phyloP scores from a whole-genome alignment of 1,140 invertebrate genomes.

The Ridgeia piscesae region DNA sequence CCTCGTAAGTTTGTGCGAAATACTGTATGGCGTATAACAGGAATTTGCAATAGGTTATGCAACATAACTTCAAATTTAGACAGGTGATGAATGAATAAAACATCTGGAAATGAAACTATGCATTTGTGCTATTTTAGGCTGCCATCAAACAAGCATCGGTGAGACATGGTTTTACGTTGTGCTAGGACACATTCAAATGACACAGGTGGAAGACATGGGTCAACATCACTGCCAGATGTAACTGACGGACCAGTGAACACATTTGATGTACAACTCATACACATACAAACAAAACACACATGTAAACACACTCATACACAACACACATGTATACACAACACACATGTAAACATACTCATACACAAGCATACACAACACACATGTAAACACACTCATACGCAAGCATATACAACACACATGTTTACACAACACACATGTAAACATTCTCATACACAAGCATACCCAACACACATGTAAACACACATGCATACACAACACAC shows the following conservation, averaged over 20 bases:
- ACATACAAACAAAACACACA: background rate
- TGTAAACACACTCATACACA: background rate
- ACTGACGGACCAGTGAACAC: background rate
- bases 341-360: background rate
- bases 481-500: too few relatives aligned
- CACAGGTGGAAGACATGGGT: too few relatives aligned
- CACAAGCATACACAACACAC: too few relatives aligned
- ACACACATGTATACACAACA: background rate
- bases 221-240: background rate
- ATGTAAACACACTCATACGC: too few relatives aligned
- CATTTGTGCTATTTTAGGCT: background rate
- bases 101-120: background rate
- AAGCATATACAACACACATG: too few relatives aligned
- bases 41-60: too few relatives aligned
- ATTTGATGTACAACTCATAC: too few relatives aligned
- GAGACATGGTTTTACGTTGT: background rate
- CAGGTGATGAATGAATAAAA: background rate
- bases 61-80: background rate
- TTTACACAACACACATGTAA: too few relatives aligned
- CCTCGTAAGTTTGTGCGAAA: background rate
- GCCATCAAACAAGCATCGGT: background rate
- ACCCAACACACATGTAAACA: too few relatives aligned
- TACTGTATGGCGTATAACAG: background rate
- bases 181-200: background rate
- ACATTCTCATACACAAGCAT: too few relatives aligned